Evolutionary conservation across 2,113 vertebrate genomes (phyloP).

Genomic region (Pogonocichla stellata): DNA sequence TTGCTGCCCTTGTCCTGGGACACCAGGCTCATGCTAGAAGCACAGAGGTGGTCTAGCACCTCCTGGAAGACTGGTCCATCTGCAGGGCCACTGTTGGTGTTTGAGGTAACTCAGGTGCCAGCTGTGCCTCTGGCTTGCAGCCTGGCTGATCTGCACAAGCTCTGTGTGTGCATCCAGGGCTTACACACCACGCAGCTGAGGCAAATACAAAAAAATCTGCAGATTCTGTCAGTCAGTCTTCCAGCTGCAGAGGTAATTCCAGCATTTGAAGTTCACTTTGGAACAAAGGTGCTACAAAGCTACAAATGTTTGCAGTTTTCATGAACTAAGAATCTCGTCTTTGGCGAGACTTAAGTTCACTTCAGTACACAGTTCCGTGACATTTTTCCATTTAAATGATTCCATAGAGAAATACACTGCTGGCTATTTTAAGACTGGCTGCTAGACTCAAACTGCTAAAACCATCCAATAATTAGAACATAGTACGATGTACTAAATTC

Average conservation of each 20-base stretch:
- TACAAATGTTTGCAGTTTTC: not conserved
- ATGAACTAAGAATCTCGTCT: not conserved
- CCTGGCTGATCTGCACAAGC: not conserved
- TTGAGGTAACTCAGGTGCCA: not conserved
- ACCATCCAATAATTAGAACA: not conserved
- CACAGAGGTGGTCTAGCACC: not conserved
- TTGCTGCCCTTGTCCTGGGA: not conserved
- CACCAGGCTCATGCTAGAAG: not conserved
- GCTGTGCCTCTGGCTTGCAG: not conserved
- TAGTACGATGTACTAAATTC: not conserved
- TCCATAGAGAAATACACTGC: not conserved
- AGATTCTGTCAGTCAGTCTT: not conserved
- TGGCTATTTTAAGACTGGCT: not conserved
- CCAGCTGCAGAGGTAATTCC: not conserved
- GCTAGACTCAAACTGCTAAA: not conserved
- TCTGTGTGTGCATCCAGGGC: not conserved
- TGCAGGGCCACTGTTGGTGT: accelerated
- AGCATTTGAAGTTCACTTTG: not conserved
- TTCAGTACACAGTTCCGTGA: not conserved
- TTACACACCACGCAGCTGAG: accelerated
- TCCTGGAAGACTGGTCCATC: not conserved
- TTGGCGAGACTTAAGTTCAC: not conserved
- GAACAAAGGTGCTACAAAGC: not conserved
- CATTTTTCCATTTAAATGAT: not conserved
- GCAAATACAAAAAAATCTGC: not conserved